phyloP scores from a whole-genome alignment of 2,113 vertebrate species.

The Macaca nemestrina region DNA sequence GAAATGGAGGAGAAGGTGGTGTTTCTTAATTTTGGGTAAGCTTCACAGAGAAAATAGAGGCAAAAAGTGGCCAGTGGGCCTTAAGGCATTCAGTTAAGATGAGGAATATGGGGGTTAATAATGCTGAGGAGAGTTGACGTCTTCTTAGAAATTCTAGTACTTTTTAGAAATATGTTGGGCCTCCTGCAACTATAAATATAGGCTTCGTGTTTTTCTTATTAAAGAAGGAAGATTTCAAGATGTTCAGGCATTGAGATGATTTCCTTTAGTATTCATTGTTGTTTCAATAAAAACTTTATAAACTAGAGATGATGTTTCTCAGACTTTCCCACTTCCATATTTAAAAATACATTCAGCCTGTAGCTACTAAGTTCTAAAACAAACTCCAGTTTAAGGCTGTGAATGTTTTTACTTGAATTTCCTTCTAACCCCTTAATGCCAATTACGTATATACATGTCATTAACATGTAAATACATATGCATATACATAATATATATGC shows the following conservation, averaged over 20 bases:
- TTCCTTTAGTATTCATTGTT: background rate
- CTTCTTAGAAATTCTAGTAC: background rate
- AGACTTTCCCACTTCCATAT: background rate
- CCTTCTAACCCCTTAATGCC: background rate
- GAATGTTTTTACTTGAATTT: background rate
- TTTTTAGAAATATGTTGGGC: background rate
- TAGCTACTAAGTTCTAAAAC: background rate
- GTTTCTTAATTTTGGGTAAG: background rate
- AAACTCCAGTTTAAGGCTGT: background rate
- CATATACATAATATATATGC: background rate
- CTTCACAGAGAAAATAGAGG: background rate
- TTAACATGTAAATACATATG: background rate
- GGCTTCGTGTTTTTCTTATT: background rate
- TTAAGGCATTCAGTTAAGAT: background rate
- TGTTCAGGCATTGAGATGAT: background rate
- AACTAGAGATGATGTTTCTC: background rate
- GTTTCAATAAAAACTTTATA: background rate
- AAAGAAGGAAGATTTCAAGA: background rate
- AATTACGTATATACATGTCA: background rate
- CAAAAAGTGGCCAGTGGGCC: background rate
- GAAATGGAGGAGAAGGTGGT: background rate
- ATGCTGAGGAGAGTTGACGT: background rate
- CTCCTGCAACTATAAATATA: background rate
- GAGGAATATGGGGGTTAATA: background rate
- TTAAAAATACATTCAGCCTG: background rate